These are phyloP conservation scores for Pleuronectes platessa DNA, from an alignment of 2,113 vertebrate species.

Conservation along the genomic window DNA sequence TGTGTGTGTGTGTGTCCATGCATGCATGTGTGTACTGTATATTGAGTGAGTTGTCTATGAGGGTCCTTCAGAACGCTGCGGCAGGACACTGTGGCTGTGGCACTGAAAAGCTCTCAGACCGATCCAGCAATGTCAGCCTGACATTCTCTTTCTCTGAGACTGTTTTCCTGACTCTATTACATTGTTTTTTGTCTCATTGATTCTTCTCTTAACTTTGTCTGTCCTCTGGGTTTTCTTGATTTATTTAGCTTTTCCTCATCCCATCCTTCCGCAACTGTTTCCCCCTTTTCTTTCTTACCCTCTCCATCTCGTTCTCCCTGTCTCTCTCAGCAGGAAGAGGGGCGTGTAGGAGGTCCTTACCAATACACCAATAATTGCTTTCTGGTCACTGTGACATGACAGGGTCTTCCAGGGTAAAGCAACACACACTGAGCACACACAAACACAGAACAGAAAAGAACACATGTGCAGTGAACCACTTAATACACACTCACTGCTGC, in stretches of 20 bases:
- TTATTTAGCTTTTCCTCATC: constrained; percentile 15
- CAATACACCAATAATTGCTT: constrained; percentile 81
- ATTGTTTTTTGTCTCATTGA: constrained; percentile 39
- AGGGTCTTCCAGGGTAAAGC: constrained; percentile 63
- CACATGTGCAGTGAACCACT: constrained; percentile 4
- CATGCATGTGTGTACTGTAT: constrained; percentile 38
- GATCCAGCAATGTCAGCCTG: constrained; percentile 74
- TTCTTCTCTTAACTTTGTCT: constrained; percentile 26
- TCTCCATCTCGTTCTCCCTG: constrained; percentile 33
- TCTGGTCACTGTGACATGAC: constrained; percentile 84
- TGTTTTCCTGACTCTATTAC: constrained; percentile 36
- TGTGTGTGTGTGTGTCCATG: constrained; percentile 20
- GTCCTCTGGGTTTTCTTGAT: background rate
- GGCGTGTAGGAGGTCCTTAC: constrained; percentile 59
- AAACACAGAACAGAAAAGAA: constrained; percentile 1
- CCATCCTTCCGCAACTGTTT: constrained; percentile 37
- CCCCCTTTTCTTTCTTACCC: constrained; percentile 24
- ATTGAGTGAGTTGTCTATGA: constrained; percentile 46
- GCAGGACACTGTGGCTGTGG: constrained; percentile 54
- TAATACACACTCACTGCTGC: background rate
- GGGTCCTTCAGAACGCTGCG: constrained; percentile 44
- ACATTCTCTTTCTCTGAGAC: constrained; percentile 68
- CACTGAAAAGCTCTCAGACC: constrained; percentile 70
- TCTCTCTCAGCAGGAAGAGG: constrained; percentile 50
- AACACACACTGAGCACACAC: constrained; percentile 40